Conservation (phyloP, 1,140 invertebrate species). For the Temnothorax curvispinosus region DNA sequence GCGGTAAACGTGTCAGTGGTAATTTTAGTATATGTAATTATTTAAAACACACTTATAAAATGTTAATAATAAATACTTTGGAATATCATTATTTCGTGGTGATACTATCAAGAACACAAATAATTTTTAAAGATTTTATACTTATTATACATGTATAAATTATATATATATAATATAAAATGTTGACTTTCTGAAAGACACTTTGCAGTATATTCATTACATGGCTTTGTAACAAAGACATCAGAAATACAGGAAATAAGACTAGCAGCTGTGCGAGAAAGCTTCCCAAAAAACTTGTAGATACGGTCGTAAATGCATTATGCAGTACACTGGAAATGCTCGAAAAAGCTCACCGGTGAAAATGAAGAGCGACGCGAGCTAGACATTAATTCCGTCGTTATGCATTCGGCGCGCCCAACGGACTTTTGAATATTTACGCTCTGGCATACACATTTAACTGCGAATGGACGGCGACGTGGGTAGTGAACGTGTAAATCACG, state of each 20-base stretch:
- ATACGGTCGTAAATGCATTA: conserved; percentile 20
- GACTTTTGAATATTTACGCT: conserved; percentile 54
- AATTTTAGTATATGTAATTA: background rate
- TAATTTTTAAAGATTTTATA: too few species aligned
- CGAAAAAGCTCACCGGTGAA: conserved; percentile 23
- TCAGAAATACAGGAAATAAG: background rate
- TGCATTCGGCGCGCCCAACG: conserved; percentile 30
- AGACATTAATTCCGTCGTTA: conserved; percentile 49
- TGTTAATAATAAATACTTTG: too few species aligned
- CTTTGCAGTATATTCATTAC: background rate
- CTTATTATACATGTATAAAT: too few species aligned
- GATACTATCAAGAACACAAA: too few species aligned
- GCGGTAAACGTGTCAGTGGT: background rate
- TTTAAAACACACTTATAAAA: background rate
- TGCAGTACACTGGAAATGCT: background rate
- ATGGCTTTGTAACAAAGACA: background rate
- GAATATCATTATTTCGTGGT: too few species aligned
- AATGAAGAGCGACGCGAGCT: conserved; percentile 44
- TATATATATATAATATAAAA: too few species aligned
- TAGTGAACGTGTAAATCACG: conserved; percentile 40
- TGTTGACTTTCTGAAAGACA: background rate
- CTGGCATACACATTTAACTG: conserved; percentile 37
- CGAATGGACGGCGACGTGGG: background rate
- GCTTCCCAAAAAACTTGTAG: conserved; percentile 19
- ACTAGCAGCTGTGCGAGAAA: background rate